These are phyloP conservation scores for Chondrilla cf. caribensis DNA, from an alignment of 37 sponge, comb jelly and placozoan species.

Conservation along the genomic window DNA sequence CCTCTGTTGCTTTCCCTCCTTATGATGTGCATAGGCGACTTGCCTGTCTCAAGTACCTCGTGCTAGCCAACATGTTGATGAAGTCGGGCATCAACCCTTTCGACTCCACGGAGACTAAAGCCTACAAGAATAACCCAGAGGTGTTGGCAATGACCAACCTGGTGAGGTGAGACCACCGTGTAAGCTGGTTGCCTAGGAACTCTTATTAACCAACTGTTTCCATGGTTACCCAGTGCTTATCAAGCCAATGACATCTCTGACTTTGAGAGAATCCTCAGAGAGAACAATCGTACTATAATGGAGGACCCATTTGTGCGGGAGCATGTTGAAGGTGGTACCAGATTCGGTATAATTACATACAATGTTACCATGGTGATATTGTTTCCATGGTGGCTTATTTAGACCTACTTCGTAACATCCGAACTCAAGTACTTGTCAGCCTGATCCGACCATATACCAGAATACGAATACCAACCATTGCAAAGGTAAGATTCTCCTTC, in stretches of 20 bases:
- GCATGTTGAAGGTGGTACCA: constrained; percentile 81
- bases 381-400: neutral
- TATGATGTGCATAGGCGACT: constrained; percentile 57
- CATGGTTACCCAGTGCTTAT: constrained; percentile 57
- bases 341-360: too few species aligned
- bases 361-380: neutral
- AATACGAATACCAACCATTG: constrained; percentile 78
- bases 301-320: constrained; percentile 92
- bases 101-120: constrained; percentile 89
- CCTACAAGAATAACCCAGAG: constrained; percentile 92
- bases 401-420: constrained; percentile 78
- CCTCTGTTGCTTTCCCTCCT: neutral
- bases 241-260: constrained; percentile 90
- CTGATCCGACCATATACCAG: constrained; percentile 91
- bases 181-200: neutral
- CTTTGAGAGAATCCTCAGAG: constrained; percentile 88
- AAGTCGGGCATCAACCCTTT: constrained; percentile 96
- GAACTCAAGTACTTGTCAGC: constrained; percentile 86
- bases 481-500: constrained; percentile 72
- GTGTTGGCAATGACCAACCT: constrained; percentile 96
- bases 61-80: constrained; percentile 97
- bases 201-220: neutral
- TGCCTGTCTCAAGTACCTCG: constrained; percentile 94
- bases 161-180: constrained; percentile 45
- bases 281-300: constrained; percentile 85